phyloP scores from a whole-genome alignment of 2,113 vertebrate genomes.

The Lepidothrix coronata region DNA sequence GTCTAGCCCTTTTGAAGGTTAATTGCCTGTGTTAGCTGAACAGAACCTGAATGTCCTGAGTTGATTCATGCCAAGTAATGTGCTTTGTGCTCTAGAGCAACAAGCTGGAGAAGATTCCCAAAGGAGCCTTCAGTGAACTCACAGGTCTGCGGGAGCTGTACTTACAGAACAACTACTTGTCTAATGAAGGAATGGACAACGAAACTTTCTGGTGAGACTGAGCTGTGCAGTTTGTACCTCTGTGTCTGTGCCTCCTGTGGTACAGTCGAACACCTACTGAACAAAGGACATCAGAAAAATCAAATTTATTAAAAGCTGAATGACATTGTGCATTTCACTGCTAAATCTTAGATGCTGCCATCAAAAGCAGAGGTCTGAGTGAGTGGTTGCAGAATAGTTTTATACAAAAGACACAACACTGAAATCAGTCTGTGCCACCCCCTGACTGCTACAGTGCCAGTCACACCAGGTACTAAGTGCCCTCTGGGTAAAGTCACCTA shows the following conservation, averaged over 20 bases:
- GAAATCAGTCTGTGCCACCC: background rate
- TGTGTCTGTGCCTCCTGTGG: background rate
- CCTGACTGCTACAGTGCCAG: background rate
- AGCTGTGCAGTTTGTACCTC: background rate
- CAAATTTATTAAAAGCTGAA: background rate
- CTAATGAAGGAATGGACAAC: slow-evolving; percentile 90
- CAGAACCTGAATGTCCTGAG: background rate
- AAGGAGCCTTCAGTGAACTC: slow-evolving; percentile 86
- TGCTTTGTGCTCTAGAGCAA: slow-evolving; percentile 83
- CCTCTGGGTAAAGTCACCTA: background rate
- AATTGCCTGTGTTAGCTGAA: background rate
- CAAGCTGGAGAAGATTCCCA: slow-evolving; percentile 92
- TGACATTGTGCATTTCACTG: background rate
- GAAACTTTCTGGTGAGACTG: slow-evolving; percentile 90
- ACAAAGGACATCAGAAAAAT: background rate
- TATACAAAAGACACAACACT: background rate
- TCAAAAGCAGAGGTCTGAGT: background rate
- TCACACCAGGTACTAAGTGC: background rate
- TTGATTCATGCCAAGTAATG: background rate
- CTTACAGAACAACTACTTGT: slow-evolving; percentile 92
- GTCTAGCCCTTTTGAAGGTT: background rate
- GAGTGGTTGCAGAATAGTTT: background rate
- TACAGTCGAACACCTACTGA: background rate
- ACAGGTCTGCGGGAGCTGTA: slow-evolving; percentile 89
- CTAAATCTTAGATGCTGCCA: background rate